Percentiles rank a stretch among this genome's conserved stretches.
Conservation (phyloP, 37 sponge, comb jelly and placozoan species). For the Chondrilla cf. caribensis region DNA sequence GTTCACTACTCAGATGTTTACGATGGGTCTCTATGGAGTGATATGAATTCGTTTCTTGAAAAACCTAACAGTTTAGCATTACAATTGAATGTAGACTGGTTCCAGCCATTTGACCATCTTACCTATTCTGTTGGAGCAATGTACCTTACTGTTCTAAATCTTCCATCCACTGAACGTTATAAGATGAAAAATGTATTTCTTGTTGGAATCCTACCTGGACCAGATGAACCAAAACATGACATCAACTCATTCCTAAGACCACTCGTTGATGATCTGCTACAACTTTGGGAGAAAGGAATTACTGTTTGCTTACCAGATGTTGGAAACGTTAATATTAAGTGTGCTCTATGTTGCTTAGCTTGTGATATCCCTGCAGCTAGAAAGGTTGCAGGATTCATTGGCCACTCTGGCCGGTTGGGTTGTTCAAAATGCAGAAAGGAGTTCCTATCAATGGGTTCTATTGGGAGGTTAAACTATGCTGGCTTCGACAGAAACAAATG, state of each 20-base stretch:
- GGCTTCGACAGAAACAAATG: constrained; percentile 38
- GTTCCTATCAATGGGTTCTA: background rate
- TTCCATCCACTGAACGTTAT: too few species aligned
- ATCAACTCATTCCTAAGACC: constrained; percentile 23
- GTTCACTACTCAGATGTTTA: constrained; percentile 31
- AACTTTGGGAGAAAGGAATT: constrained; percentile 20
- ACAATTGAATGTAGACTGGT: constrained; percentile 22
- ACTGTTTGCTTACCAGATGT: background rate
- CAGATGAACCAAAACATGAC: constrained; percentile 14
- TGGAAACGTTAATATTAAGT: background rate
- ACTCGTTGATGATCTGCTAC: constrained; percentile 24
- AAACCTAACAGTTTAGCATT: constrained; percentile 18
- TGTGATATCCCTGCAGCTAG: constrained; percentile 42
- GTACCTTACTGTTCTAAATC: too few species aligned
- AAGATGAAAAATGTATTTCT: too few species aligned
- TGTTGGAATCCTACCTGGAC: too few species aligned
- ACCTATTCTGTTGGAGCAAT: too few species aligned
- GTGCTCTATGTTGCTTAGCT: constrained; percentile 18
- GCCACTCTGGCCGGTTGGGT: constrained; percentile 5
- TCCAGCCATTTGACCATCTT: too few species aligned
- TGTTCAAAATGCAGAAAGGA: constrained; percentile 20
- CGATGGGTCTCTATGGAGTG: constrained; percentile 55
- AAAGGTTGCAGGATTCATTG: constrained; percentile 30
- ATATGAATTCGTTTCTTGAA: background rate
- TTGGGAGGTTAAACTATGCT: background rate